A percentile compares a stretch with the other conserved stretches of the same genome.
Evolutionary conservation across 2,888 invertebrate genomes (phyloP).

Genomic region (Psococerastis gibbosa): DNA sequence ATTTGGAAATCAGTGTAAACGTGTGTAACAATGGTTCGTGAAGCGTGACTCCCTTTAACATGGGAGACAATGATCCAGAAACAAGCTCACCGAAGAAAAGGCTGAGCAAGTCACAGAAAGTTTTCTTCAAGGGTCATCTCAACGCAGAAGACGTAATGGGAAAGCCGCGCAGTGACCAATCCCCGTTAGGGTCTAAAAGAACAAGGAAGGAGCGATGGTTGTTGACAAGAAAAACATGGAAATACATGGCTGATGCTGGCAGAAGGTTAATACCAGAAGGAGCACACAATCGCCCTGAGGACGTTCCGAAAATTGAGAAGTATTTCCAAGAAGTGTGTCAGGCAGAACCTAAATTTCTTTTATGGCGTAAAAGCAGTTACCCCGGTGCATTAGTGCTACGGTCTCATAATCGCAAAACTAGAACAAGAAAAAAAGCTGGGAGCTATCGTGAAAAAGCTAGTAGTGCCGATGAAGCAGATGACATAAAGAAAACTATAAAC

Average conservation of each 20-base stretch:
- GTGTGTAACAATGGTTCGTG: no score
- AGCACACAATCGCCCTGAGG: conserved; percentile 48
- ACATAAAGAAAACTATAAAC: conserved; percentile 23
- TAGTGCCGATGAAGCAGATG: conserved; percentile 44
- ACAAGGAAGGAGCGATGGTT: conserved; percentile 56
- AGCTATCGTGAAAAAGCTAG: conserved; percentile 45
- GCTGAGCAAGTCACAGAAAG: neutral
- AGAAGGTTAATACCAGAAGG: conserved; percentile 71
- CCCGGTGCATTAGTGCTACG: conserved; percentile 45
- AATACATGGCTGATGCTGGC: conserved; percentile 83
- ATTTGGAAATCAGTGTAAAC: no score
- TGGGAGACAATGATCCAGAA: conserved; percentile 1
- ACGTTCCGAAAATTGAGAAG: conserved; percentile 60
- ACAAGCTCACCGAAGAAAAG: neutral
- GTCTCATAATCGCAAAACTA: conserved; percentile 34
- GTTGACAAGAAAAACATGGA: conserved; percentile 73
- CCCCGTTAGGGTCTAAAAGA: conserved; percentile 26
- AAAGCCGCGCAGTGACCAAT: conserved; percentile 26
- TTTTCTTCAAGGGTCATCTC: neutral
- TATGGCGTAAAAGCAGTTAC: conserved; percentile 69
- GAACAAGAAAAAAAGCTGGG: conserved; percentile 36
- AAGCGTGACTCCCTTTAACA: no score
- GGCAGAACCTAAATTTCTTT: conserved; percentile 52
- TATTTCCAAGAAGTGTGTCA: conserved; percentile 70
- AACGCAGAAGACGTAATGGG: conserved; percentile 27